Evolutionary conservation across 2,888 invertebrate species (phyloP).

Genomic region (Aromia moschata): DNA sequence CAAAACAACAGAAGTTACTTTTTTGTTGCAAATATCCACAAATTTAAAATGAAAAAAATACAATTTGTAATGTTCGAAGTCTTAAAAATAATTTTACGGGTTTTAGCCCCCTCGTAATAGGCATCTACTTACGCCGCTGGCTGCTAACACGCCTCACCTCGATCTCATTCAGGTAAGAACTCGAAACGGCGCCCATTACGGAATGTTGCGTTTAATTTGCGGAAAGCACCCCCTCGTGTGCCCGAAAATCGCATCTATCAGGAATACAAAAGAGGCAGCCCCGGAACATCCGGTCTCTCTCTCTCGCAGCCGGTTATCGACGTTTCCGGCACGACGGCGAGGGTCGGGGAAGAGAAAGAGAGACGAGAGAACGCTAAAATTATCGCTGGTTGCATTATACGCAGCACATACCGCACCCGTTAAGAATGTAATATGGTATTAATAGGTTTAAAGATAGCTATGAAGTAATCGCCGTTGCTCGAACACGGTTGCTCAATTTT

Average conservation of each 20-base stretch:
- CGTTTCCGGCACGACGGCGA: conserved; percentile 34
- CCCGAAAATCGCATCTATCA: conserved; percentile 14
- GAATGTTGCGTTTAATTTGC: conserved; percentile 6
- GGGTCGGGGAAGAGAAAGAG: conserved; percentile 9
- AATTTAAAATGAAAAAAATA: no score
- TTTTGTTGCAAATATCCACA: no score
- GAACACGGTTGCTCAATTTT: conserved; percentile 32
- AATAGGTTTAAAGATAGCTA: conserved; percentile 35
- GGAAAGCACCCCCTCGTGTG: background rate
- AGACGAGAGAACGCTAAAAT: conserved; percentile 27
- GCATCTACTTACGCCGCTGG: background rate
- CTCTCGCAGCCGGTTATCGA: conserved; percentile 33
- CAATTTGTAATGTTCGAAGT: no score
- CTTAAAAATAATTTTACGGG: no score
- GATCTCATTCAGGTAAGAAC: conserved; percentile 13
- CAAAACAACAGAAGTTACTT: no score
- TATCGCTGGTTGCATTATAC: conserved; percentile 18
- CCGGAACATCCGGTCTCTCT: conserved; percentile 35
- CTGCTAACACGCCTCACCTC: background rate
- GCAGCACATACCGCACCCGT: conserved; percentile 13
- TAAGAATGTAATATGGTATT: conserved; percentile 38
- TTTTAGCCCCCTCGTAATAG: background rate
- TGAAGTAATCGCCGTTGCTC: conserved; percentile 40
- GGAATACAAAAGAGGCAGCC: conserved; percentile 30
- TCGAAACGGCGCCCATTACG: background rate